phyloP scores from a whole-genome alignment of 2,797 vertebrate species.

The Epinephelus malabaricus region DNA sequence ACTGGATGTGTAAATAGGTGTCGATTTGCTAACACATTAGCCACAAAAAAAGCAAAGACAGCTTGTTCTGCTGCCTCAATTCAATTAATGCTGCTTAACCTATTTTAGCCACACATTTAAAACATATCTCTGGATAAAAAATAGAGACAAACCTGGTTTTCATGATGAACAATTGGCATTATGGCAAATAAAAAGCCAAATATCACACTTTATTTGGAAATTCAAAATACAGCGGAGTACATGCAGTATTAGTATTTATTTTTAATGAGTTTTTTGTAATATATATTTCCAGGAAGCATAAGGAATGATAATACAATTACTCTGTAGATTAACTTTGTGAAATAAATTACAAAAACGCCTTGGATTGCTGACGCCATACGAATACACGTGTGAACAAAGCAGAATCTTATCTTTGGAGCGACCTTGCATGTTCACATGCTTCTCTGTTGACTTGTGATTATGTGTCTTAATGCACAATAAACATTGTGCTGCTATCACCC shows the following conservation, averaged over 20 bases:
- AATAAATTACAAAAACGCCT: background rate
- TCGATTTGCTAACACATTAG: background rate
- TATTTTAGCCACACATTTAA: background rate
- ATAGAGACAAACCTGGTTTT: background rate
- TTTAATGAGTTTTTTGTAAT: too few species aligned
- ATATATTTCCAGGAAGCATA: background rate
- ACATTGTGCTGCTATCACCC: conserved; percentile 34
- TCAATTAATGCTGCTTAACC: background rate
- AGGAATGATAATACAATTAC: background rate
- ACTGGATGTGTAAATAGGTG: background rate
- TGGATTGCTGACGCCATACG: background rate
- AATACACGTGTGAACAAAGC: background rate
- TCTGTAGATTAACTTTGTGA: background rate
- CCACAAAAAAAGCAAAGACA: background rate
- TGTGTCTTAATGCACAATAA: conserved; percentile 19
- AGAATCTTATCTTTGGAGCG: conserved; percentile 8
- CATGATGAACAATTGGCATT: background rate
- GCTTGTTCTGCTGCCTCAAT: background rate
- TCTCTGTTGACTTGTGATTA: conserved; percentile 33
- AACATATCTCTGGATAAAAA: background rate
- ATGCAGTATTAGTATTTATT: background rate
- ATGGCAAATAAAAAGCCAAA: background rate
- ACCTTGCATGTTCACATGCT: background rate
- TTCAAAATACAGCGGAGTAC: background rate
- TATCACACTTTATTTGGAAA: background rate